These are phyloP conservation scores for Sericinus montela DNA, from an alignment of 2,888 invertebrate genomes.

Conservation along the genomic window DNA sequence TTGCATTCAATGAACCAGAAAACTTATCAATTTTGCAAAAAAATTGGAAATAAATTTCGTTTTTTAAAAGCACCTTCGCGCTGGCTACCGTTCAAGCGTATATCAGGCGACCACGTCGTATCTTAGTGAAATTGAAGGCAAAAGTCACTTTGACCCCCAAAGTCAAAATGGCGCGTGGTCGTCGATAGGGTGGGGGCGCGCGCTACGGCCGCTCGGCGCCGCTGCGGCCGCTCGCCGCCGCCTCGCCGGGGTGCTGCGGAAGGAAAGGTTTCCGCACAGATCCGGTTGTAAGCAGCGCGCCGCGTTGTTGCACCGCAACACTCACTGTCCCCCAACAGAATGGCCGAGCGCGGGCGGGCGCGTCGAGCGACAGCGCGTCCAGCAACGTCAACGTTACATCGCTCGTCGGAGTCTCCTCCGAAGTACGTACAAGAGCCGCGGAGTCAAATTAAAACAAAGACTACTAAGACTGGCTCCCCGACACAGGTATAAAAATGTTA, in stretches of 20 bases:
- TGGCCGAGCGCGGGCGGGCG: too few species aligned
- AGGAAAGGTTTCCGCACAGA: conserved; percentile 30
- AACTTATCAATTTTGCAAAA: conserved; percentile 3
- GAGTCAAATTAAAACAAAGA: too few species aligned
- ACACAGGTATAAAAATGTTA: too few species aligned
- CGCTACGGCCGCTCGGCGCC: conserved; percentile 27
- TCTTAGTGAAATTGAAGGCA: conserved; percentile 1
- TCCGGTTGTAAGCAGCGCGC: conserved; percentile 17
- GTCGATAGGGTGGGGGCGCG: conserved; percentile 16
- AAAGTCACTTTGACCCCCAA: conserved; percentile 7
- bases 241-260: conserved; percentile 30
- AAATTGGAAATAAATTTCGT: not conserved
- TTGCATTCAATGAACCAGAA: conserved; percentile 13
- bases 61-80: conserved; percentile 8
- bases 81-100: not conserved
- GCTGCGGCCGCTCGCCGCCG: conserved; percentile 26
- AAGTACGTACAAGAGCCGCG: too few species aligned
- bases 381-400: not conserved
- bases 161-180: not conserved
- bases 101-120: conserved; percentile 4
- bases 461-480: too few species aligned
- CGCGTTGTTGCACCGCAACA: conserved; percentile 9
- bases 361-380: too few species aligned
- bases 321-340: not conserved
- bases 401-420: not conserved